Base-by-base conservation (phyloP, 1,140 invertebrate genomes). In the Polypedilum vanderplanki region DNA sequence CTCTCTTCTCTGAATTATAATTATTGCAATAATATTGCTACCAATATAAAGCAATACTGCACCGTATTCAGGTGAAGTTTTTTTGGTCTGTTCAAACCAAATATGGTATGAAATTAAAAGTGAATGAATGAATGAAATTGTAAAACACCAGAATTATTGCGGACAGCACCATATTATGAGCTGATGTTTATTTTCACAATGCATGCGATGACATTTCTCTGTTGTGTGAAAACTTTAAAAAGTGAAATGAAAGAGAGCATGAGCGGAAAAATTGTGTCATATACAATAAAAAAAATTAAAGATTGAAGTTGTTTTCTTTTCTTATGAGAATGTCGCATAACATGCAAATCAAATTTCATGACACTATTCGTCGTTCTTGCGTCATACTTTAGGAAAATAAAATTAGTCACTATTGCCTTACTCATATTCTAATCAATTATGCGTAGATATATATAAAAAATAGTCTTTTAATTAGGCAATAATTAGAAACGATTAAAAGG, bases 141-240 rank as follows among this genome's bases (percentile, higher is more conserved):
- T 12, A 46, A 46, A 46, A 46, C 41, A 41, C 40, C 4, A 15
- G n/a, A n/a, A 57, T 57, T 57, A 57, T 15, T 57, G n/a, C n/a
- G 46, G 12, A n/a, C 46, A 57, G 17, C 10, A 73, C 10, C 20
- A 40, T 24, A 73, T 15, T 22, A 74, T n/a, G n/a, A n/a, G 46
- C 46, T 9, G 46, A 57, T 57, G n/a, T 57, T 46, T 57, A 57
- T 57, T 57, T 57, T 57, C 46, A 57, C 46, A 57, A 57, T 57
- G n/a, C 12, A 57, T 57, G 12, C 46, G 46, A 57, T 57, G 46
- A 57, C 46, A 57, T 57, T 57, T 57, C 8, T 0, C 8, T 33
- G 24, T 33, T 5, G 24, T 33, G 24, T 33, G 24, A 33, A 57
- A n/a, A 57, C 12, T 12, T 57, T 12, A 33, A 57, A 57, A 57